Evolutionary conservation across 2,113 vertebrate species (phyloP), one percentile per base, ranked within the genome.

Genomic region (Abramis brama): DNA sequence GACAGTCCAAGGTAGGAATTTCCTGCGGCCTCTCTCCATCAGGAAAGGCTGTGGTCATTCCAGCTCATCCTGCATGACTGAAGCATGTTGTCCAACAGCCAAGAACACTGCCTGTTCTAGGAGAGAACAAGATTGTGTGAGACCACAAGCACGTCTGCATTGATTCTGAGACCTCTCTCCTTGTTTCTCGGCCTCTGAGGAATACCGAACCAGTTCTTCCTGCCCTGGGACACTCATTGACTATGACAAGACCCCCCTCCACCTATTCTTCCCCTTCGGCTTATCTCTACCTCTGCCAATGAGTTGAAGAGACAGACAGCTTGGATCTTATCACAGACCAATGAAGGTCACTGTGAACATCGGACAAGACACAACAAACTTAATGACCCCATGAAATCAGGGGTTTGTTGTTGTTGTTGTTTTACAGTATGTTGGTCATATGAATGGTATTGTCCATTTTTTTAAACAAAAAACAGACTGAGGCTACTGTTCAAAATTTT

Each of bases 141-240:
- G 91, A 87, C 81, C 79, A 90, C 79, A 77, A 86, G 91, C 92
- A 93, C 86, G 87, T 92, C 86, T 86, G 78, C 89, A 70, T 82
- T 84, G 70, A 30, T 78, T 89, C 85, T 1, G 33, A 66, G 85
- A 87, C 79, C 75, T 62, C 17, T 36, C 6, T 6, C 39, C 71
- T 25, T 33, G 13, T 78, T 66, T 73, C 79, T 30, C 30, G 5
- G n/a, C 9, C 74, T 73, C 79, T 76, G 74, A 84, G 68, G 68
- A 84, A 84, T 84, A 70, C 39, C 33, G 62, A 36, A 66, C 77
- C 23, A 75, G 75, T 47, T 70, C 21, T 62, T 55, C 1, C 50
- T 82, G 71, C 57, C 62, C 19, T 5, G n/a, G 81, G 68, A 84
- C 30, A 45, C 43, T 74, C 81, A 81, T 30, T 19, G 23, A 59